Conservation (phyloP, 2,888 invertebrate genomes). For the Caenorhabditis doughertyi region DNA sequence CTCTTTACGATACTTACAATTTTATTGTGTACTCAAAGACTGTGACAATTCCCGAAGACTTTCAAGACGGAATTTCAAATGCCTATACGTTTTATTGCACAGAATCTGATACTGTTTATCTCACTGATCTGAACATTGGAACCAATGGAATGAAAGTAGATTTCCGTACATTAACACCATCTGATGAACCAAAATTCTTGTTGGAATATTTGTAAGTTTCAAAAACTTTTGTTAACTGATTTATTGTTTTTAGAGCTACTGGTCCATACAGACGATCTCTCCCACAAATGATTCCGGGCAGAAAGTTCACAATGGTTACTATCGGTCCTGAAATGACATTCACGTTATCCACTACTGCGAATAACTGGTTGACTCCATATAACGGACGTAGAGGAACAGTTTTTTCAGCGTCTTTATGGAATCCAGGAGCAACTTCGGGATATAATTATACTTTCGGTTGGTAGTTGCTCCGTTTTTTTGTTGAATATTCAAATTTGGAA, state of each 20-base stretch:
- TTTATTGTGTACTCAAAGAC: slow-evolving; percentile 8
- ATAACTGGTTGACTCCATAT: slow-evolving; percentile 14
- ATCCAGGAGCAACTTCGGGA: not conserved
- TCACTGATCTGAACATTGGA: slow-evolving; percentile 11
- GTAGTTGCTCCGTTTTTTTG: not conserved
- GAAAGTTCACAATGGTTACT: slow-evolving; percentile 15
- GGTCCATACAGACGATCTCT: not conserved
- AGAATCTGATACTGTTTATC: not conserved
- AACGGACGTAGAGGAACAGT: slow-evolving; percentile 13
- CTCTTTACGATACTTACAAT: not conserved
- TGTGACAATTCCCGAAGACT: slow-evolving; percentile 9
- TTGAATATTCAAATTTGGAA: not conserved
- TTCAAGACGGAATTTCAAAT: not conserved
- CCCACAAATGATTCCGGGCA: slow-evolving; percentile 33
- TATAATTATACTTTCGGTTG: slow-evolving; percentile 31
- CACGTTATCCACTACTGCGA: not conserved
- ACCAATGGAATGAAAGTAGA: slow-evolving; percentile 5
- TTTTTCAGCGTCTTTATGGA: slow-evolving; percentile 25
- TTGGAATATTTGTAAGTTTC: slow-evolving; percentile 23
- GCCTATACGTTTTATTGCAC: slow-evolving; percentile 26
- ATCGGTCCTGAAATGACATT: slow-evolving; percentile 1
- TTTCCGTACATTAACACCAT: slow-evolving; percentile 18
- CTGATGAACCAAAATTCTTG: not conserved
- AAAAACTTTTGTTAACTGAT: too few species aligned
- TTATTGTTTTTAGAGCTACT: not conserved